A percentile compares a stretch with the other conserved stretches of the same genome.
Evolutionary conservation across 2,888 invertebrate species (phyloP).

Genomic region (Deilephila elpenor): DNA sequence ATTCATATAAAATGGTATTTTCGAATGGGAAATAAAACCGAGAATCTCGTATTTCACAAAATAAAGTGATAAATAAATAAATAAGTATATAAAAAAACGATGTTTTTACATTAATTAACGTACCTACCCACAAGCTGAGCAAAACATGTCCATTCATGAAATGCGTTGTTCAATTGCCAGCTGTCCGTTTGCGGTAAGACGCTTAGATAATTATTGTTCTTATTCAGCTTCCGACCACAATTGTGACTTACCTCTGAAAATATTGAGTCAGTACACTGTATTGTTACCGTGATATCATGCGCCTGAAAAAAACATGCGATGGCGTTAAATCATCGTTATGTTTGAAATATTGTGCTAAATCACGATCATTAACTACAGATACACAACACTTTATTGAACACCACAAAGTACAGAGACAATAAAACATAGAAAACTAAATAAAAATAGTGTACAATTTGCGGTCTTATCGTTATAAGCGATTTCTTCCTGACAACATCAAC

Average conservation of each 20-base stretch:
- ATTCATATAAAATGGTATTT: too few relatives aligned
- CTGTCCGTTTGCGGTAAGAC: neutral
- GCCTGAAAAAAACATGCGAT: neutral
- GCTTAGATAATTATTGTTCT: neutral
- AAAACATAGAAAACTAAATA: too few relatives aligned
- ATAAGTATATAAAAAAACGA: too few relatives aligned
- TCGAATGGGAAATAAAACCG: too few relatives aligned
- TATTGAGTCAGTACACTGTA: neutral
- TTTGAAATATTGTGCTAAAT: neutral
- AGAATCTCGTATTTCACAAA: too few relatives aligned
- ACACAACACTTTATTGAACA: too few relatives aligned
- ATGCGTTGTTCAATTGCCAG: neutral
- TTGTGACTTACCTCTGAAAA: slow-evolving; percentile 1
- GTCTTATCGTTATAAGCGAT: too few relatives aligned
- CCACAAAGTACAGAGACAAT: too few relatives aligned
- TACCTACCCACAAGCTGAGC: neutral
- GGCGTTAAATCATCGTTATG: neutral
- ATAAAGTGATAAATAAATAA: too few relatives aligned
- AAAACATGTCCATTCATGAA: neutral
- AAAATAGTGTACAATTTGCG: too few relatives aligned
- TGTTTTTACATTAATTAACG: neutral
- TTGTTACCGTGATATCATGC: neutral
- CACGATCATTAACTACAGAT: too few relatives aligned
- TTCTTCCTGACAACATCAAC: too few relatives aligned
- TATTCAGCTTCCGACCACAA: neutral